A percentile compares a stretch with the other conserved stretches of the same genome.
Evolutionary conservation across 2,888 invertebrate genomes (phyloP).

Genomic region (Pherbina coryleti): DNA sequence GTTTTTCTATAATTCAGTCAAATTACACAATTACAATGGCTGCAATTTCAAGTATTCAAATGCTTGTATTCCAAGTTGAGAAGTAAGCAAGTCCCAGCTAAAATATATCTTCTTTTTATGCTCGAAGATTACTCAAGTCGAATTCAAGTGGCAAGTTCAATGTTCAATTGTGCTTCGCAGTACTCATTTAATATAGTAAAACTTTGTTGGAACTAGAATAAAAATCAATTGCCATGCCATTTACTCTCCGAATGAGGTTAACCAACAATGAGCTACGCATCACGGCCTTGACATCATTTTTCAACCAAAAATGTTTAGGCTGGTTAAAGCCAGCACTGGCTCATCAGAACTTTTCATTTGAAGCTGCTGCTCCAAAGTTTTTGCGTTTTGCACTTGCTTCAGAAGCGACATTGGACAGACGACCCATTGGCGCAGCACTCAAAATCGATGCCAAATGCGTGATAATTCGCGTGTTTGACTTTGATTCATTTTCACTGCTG

Average conservation of each 20-base stretch:
- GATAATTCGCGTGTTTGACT: constrained; percentile 14
- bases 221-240: constrained; percentile 9
- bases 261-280: not conserved
- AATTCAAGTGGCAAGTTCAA: not conserved
- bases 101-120: not conserved
- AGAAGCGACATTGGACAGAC: not conserved
- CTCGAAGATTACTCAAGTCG: not conserved
- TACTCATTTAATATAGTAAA: not conserved
- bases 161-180: not conserved
- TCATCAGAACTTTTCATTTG: not conserved
- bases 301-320: not conserved
- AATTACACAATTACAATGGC: too few relatives aligned
- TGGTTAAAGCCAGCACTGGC: not conserved
- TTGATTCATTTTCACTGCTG: not conserved
- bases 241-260: not conserved
- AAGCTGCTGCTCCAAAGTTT: not conserved
- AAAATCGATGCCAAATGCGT: not conserved
- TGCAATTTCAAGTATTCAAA: too few relatives aligned
- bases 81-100: not conserved
- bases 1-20: too few relatives aligned
- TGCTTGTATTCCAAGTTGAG: too few relatives aligned
- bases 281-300: constrained; percentile 28
- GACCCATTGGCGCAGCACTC: not conserved
- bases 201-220: not conserved
- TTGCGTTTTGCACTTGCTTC: too few relatives aligned